These are phyloP conservation scores for Calameuta filiformis DNA, from an alignment of 2,888 invertebrate species.

Conservation along the genomic window DNA sequence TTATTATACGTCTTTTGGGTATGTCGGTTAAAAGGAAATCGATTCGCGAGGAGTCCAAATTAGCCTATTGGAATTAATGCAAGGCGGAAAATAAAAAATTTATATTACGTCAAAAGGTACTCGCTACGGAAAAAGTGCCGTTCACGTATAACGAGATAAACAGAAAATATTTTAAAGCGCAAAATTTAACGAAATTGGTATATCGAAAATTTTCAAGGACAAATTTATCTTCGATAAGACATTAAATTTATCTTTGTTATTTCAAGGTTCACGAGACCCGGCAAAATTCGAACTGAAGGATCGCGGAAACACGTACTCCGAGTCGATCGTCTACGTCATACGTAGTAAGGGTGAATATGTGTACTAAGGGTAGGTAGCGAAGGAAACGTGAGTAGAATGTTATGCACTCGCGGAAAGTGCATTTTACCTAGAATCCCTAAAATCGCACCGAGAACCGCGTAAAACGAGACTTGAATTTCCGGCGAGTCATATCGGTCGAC, in stretches of 20 bases:
- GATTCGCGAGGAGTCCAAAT: too few species aligned
- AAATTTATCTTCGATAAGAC: background rate
- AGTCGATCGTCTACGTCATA: background rate
- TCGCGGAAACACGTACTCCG: background rate
- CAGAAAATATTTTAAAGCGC: too few species aligned
- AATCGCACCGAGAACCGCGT: background rate
- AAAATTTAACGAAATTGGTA: too few species aligned
- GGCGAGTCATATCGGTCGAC: too few species aligned
- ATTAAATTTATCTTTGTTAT: background rate
- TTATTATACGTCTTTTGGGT: too few species aligned
- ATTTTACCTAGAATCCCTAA: background rate
- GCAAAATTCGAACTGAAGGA: background rate
- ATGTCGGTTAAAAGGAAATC: too few species aligned
- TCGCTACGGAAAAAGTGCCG: too few species aligned
- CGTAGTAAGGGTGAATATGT: background rate
- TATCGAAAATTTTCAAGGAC: background rate
- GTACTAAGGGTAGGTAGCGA: background rate
- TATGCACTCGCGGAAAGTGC: background rate
- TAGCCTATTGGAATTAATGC: too few species aligned
- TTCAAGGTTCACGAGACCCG: background rate
- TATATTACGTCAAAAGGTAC: too few species aligned
- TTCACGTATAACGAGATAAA: too few species aligned
- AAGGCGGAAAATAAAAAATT: too few species aligned
- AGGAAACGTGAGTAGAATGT: background rate
- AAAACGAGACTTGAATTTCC: background rate